Conservation (phyloP, 1,140 invertebrate genomes). For the Caerostris extrusa region DNA sequence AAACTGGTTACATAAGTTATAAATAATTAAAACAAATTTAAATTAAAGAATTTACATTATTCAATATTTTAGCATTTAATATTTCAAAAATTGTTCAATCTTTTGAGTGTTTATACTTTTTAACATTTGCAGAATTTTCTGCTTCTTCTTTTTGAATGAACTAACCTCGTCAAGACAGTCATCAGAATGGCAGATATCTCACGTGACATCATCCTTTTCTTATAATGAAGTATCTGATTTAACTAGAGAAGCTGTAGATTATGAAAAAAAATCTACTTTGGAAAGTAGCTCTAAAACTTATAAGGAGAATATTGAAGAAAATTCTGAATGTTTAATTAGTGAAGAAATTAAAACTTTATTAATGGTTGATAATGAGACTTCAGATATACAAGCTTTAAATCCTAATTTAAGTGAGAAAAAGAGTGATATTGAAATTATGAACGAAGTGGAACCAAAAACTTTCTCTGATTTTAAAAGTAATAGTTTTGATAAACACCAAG, state of each 20-base stretch:
- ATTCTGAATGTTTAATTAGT: not conserved
- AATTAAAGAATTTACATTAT: no score
- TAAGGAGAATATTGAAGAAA: not conserved
- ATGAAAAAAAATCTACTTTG: not conserved
- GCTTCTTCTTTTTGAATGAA: conserved; percentile 18
- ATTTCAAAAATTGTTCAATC: no score
- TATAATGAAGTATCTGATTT: conserved; percentile 37
- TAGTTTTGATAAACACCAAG: not conserved
- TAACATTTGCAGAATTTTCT: conserved; percentile 46
- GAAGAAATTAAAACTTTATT: conserved; percentile 17
- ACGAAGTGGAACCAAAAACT: not conserved
- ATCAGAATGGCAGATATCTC: conserved; percentile 23
- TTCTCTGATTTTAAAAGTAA: not conserved
- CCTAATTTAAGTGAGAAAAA: not conserved
- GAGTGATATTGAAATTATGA: not conserved
- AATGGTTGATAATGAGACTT: not conserved
- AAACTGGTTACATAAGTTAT: no score
- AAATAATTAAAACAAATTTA: no score
- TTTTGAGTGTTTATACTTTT: not conserved
- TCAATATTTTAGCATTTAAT: no score
- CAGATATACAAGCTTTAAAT: not conserved
- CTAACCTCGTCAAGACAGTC: conserved; percentile 34
- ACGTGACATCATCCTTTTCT: conserved; percentile 18
- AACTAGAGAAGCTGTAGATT: conserved; percentile 18
- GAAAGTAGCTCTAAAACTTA: not conserved